Conservation (phyloP, 2,888 invertebrate species). For the Ochropleura leucogaster region DNA sequence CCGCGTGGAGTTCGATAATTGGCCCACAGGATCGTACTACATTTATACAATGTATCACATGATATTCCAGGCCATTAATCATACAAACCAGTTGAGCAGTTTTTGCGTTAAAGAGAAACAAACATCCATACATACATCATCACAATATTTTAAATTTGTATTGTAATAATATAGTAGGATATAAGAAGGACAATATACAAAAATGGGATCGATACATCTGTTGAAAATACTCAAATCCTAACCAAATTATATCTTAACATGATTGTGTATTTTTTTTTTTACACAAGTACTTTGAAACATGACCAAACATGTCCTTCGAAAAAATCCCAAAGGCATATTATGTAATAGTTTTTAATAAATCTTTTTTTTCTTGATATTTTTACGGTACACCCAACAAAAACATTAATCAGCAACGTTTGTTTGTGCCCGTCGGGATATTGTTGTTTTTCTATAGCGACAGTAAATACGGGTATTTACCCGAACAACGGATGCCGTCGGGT, state of each 20-base stretch:
- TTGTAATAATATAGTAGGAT: too few species aligned
- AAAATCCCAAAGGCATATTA: neutral
- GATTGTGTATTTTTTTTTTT: neutral
- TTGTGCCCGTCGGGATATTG: constrained; percentile 67
- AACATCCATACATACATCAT: too few species aligned
- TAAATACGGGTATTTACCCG: constrained; percentile 58
- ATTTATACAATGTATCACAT: too few species aligned
- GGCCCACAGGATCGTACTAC: too few species aligned
- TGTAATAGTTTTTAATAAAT: constrained; percentile 48
- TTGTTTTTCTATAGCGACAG: constrained; percentile 73
- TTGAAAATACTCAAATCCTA: neutral
- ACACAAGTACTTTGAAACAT: neutral
- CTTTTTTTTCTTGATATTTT: constrained; percentile 57
- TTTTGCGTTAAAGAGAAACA: too few species aligned
- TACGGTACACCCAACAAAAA: constrained; percentile 62
- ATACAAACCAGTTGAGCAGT: too few species aligned
- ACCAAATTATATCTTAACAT: too few species aligned
- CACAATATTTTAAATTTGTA: too few species aligned
- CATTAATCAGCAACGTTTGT: constrained; percentile 67
- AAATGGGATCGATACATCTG: neutral
- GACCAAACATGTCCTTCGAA: constrained; percentile 19
- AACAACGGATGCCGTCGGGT: constrained; percentile 75
- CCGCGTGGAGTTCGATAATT: too few species aligned
- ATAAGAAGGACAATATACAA: neutral
- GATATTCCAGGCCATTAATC: too few species aligned